phyloP scores from a whole-genome alignment of 1,140 invertebrate genomes.

The Ctenoplectra terminalis region DNA sequence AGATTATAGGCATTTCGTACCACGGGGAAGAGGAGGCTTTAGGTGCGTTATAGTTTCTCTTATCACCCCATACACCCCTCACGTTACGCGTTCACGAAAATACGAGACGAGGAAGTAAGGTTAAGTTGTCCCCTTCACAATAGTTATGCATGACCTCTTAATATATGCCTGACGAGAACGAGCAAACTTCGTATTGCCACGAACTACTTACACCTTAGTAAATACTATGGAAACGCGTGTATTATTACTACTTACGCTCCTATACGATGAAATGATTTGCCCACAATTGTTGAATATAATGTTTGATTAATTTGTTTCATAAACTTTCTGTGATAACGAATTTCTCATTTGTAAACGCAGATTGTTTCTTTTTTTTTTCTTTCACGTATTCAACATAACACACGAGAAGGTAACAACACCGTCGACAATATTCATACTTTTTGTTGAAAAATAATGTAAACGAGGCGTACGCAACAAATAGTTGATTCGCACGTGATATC shows the following conservation, averaged over 20 bases:
- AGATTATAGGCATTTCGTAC: slow-evolving; percentile 80
- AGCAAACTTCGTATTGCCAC: slow-evolving; percentile 24
- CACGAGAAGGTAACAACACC: slow-evolving; percentile 10
- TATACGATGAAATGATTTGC: slow-evolving; percentile 46
- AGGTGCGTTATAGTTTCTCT: slow-evolving; percentile 71
- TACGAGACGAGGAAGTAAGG: slow-evolving; percentile 41
- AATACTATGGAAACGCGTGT: slow-evolving; percentile 47
- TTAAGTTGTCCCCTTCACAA: slow-evolving; percentile 22
- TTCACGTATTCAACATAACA: background rate
- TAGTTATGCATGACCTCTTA: slow-evolving; percentile 1
- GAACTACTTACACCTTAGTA: slow-evolving; percentile 6
- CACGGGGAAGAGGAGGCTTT: slow-evolving; percentile 79
- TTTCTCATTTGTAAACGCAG: background rate
- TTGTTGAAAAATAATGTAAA: background rate
- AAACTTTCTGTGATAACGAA: background rate
- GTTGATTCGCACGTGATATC: background rate
- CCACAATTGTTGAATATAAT: slow-evolving; percentile 16
- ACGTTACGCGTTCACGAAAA: slow-evolving; percentile 19
- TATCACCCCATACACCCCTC: slow-evolving; percentile 6
- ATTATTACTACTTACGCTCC: slow-evolving; percentile 47
- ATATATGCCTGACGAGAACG: slow-evolving; percentile 14
- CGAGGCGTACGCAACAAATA: background rate
- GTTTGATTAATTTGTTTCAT: background rate
- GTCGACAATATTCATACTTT: background rate
- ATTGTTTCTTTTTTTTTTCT: slow-evolving; percentile 13